These are phyloP conservation scores for Enteromius treurensis DNA, from an alignment of 2,797 vertebrate genomes.

Conservation along the genomic window DNA sequence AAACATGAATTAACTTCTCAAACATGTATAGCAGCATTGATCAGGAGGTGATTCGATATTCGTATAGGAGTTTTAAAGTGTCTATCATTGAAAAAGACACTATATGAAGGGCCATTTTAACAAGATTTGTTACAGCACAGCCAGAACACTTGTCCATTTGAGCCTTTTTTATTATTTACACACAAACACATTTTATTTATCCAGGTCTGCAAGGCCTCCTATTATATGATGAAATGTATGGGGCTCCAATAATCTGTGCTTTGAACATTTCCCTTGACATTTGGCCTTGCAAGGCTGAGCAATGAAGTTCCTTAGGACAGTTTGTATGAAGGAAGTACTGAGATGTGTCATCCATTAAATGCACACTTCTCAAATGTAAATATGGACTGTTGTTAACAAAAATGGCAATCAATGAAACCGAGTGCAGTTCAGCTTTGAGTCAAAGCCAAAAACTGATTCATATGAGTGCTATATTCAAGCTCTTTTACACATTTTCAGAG, in stretches of 20 bases:
- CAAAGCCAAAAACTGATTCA: conserved; percentile 23
- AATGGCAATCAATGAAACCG: conserved; percentile 17
- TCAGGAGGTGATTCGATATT: background rate
- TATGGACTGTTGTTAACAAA: conserved; percentile 39
- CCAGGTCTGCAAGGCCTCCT: background rate
- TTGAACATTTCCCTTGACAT: conserved; percentile 54
- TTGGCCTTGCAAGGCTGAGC: conserved; percentile 47
- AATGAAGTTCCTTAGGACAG: conserved; percentile 45
- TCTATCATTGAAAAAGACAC: background rate
- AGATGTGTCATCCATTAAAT: conserved; percentile 54
- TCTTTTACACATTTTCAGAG: conserved; percentile 41
- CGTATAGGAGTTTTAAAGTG: background rate
- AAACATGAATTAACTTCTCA: background rate
- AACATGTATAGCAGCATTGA: background rate
- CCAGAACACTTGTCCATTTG: background rate
- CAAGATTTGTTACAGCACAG: background rate
- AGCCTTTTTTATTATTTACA: conserved; percentile 13
- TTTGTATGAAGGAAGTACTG: conserved; percentile 18
- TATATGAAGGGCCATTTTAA: background rate
- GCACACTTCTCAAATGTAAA: conserved; percentile 55
- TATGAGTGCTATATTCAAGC: conserved; percentile 19
- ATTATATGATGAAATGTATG: background rate
- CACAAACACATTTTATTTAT: background rate
- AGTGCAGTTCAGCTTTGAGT: conserved; percentile 23
- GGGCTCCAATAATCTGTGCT: conserved; percentile 34